Conservation (phyloP, 2,888 invertebrate genomes). For the Mesochorus sp. region DNA sequence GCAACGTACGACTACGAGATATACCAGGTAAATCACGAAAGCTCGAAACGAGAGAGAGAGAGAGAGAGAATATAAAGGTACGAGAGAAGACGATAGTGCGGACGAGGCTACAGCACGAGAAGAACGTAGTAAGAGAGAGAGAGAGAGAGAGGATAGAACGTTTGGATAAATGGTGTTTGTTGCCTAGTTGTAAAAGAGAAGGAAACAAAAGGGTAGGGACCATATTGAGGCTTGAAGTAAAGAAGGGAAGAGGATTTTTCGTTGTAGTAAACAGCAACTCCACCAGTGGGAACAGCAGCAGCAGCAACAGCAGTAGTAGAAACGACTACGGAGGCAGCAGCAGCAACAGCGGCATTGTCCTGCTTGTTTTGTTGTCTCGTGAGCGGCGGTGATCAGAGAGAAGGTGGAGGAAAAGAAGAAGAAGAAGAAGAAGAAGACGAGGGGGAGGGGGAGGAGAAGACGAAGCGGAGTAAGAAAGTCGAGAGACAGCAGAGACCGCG, state of each 20-base stretch:
- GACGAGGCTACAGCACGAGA: slow-evolving; percentile 46
- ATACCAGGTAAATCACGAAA: slow-evolving; percentile 47
- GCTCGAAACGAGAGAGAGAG: not conserved
- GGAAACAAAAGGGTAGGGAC: not conserved
- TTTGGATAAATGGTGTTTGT: slow-evolving; percentile 31
- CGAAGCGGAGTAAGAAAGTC: slow-evolving; percentile 58
- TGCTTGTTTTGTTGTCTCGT: slow-evolving; percentile 73
- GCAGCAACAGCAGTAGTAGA: slow-evolving; percentile 31
- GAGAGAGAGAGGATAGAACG: slow-evolving; percentile 24
- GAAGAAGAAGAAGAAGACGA: slow-evolving; percentile 49
- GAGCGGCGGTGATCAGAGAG: slow-evolving; percentile 59
- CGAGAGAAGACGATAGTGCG: not conserved
- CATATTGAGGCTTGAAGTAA: slow-evolving; percentile 9
- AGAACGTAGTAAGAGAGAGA: slow-evolving; percentile 40
- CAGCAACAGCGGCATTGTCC: slow-evolving; percentile 65
- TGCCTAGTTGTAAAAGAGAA: slow-evolving; percentile 16
- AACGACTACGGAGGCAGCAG: slow-evolving; percentile 53
- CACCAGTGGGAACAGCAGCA: not conserved
- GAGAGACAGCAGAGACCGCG: slow-evolving; percentile 49
- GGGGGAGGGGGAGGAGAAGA: slow-evolving; percentile 45
- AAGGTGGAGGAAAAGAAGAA: slow-evolving; percentile 42
- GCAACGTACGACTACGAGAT: slow-evolving; percentile 49
- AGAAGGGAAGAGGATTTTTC: slow-evolving; percentile 36
- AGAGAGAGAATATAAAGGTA: slow-evolving; percentile 21
- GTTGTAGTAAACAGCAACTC: slow-evolving; percentile 17